phyloP scores from a whole-genome alignment of 1,140 invertebrate species.

The Listronotus bonariensis region DNA sequence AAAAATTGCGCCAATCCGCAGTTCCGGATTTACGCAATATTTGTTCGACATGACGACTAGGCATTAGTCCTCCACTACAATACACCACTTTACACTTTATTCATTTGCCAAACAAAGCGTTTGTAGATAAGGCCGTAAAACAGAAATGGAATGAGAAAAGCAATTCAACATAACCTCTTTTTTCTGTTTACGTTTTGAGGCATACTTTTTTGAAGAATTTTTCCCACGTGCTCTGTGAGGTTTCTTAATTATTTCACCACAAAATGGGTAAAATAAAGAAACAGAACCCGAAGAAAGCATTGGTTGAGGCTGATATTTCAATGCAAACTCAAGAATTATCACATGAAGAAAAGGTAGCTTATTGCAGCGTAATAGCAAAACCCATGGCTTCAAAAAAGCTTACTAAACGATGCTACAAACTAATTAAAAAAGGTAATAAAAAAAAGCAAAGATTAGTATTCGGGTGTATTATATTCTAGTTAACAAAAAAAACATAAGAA shows the following conservation, averaged over 20 bases:
- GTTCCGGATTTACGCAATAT: too few relatives aligned
- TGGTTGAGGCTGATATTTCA: not conserved
- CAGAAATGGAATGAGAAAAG: too few relatives aligned
- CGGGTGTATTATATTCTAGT: constrained; percentile 56
- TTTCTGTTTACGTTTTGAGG: too few relatives aligned
- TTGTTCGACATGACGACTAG: too few relatives aligned
- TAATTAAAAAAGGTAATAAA: constrained; percentile 83
- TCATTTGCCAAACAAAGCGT: too few relatives aligned
- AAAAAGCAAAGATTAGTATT: not conserved
- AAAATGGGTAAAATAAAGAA: constrained; percentile 9
- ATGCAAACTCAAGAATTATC: constrained; percentile 55
- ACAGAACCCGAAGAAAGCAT: constrained; percentile 9
- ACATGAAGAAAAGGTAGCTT: constrained; percentile 75
- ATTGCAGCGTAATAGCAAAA: constrained; percentile 81
- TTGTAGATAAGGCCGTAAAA: too few relatives aligned
- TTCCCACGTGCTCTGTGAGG: too few relatives aligned
- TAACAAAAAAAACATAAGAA: constrained; percentile 78
- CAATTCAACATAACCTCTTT: too few relatives aligned
- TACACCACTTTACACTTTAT: too few relatives aligned
- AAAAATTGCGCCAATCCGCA: too few relatives aligned
- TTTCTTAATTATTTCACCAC: not conserved
- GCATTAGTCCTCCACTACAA: too few relatives aligned
- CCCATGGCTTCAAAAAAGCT: constrained; percentile 92
- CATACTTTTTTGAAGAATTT: too few relatives aligned
- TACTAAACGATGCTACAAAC: constrained; percentile 92